These are phyloP conservation scores for Danionella dracula DNA, from an alignment of 2,797 vertebrate species.

Conservation along the genomic window DNA sequence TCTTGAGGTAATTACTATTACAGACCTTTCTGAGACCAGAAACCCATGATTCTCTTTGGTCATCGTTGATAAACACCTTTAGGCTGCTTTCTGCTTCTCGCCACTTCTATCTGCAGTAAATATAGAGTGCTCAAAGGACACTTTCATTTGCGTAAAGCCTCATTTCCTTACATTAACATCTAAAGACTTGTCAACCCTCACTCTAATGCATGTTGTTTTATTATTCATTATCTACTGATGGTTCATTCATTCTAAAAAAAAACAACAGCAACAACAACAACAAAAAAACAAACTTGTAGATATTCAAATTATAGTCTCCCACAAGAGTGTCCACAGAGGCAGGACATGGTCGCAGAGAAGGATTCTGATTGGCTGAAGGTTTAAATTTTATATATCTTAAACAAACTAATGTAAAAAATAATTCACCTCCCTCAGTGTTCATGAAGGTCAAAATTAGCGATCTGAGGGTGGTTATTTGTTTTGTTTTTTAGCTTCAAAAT, in stretches of 20 bases:
- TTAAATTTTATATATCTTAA: no score
- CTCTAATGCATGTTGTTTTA: slow-evolving; percentile 40
- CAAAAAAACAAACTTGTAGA: not conserved
- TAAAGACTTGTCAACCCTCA: slow-evolving; percentile 47
- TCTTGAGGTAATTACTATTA: slow-evolving; percentile 48
- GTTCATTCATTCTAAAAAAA: slow-evolving; percentile 23
- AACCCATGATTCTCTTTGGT: slow-evolving; percentile 37
- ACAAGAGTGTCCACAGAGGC: no score
- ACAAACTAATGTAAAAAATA: no score
- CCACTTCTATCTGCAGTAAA: slow-evolving; percentile 19
- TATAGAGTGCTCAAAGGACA: slow-evolving; percentile 22
- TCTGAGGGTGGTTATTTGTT: no score
- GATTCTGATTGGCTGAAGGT: no score
- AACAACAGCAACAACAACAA: not conserved
- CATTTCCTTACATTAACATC: slow-evolving; percentile 41
- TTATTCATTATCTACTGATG: no score
- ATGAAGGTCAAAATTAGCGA: no score
- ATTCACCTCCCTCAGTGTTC: no score
- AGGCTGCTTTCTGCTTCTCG: slow-evolving; percentile 17
- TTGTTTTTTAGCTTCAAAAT: no score
- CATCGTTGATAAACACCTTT: slow-evolving; percentile 37
- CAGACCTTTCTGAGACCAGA: slow-evolving; percentile 28
- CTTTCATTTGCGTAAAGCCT: slow-evolving; percentile 42
- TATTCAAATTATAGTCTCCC: no score
- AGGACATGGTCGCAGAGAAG: no score